Percentiles rank a stretch among this genome's conserved stretches.
These are phyloP conservation scores for Pimpla rufipes DNA, from an alignment of 2,888 invertebrate species.

Conservation along the genomic window DNA sequence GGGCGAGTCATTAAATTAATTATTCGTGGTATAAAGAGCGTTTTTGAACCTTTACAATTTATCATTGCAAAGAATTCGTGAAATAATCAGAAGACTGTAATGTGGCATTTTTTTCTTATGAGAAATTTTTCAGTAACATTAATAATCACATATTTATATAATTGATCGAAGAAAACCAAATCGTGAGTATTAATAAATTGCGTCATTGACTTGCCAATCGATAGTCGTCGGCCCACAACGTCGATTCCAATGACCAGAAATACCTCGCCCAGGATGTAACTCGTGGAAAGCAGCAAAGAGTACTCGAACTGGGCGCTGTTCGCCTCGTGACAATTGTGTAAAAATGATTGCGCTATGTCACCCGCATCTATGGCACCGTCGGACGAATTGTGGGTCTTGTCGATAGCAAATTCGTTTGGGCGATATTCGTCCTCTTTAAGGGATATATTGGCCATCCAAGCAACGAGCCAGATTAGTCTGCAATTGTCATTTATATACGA, in stretches of 20 bases:
- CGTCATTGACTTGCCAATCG: slow-evolving; percentile 68
- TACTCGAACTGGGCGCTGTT: slow-evolving; percentile 71
- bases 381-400: slow-evolving; percentile 12
- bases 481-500: not conserved
- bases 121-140: not conserved
- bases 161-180: too few species aligned
- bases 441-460: slow-evolving; percentile 74
- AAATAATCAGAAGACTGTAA: not conserved
- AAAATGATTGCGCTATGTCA: slow-evolving; percentile 69
- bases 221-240: slow-evolving; percentile 71
- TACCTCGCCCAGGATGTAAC: slow-evolving; percentile 75
- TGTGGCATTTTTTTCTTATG: not conserved
- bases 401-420: not conserved
- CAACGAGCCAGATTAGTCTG: slow-evolving; percentile 75
- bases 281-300: slow-evolving; percentile 72
- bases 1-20: not conserved
- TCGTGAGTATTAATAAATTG: not conserved
- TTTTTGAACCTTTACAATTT: not conserved
- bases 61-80: not conserved
- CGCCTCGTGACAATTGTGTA: slow-evolving; percentile 72
- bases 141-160: too few species aligned
- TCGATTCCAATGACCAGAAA: slow-evolving; percentile 75
- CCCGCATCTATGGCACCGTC: slow-evolving; percentile 69
- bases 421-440: slow-evolving; percentile 52
- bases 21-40: not conserved